Conservation (phyloP, 2,888 invertebrate species). For the Philonicus albiceps region DNA sequence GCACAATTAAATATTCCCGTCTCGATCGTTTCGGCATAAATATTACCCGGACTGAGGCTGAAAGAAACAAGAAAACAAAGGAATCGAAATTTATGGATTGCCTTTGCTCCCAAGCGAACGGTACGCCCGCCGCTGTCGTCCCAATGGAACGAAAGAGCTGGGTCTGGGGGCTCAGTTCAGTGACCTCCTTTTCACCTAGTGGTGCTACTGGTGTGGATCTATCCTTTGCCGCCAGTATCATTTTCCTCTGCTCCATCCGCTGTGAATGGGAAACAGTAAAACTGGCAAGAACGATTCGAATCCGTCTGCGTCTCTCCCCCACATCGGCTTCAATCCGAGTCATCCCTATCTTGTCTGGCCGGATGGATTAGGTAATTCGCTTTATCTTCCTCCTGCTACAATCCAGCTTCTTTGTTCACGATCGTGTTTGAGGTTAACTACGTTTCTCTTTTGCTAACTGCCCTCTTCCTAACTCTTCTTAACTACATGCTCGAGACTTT, state of each 20-base stretch:
- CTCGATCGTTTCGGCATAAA: constrained; percentile 14
- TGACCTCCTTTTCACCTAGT: constrained; percentile 32
- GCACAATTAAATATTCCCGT: constrained; percentile 11
- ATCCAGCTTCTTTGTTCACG: not conserved
- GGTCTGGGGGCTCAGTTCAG: not conserved
- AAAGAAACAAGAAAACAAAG: constrained; percentile 2
- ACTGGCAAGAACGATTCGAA: not conserved
- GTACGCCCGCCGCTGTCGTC: not conserved
- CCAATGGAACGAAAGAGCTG: not conserved
- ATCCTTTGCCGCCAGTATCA: not conserved
- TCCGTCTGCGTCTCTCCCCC: not conserved
- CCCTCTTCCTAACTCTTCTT: not conserved
- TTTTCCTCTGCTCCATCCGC: not conserved
- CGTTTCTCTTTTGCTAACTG: not conserved
- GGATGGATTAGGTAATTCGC: constrained; percentile 4
- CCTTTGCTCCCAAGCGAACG: not conserved
- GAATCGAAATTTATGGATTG: constrained; percentile 26
- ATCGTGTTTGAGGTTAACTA: not conserved
- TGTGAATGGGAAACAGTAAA: constrained; percentile 12
- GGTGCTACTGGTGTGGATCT: not conserved
- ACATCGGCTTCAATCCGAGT: not conserved
- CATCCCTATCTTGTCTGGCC: not conserved
- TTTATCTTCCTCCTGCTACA: constrained; percentile 1
- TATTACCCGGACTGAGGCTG: not conserved
- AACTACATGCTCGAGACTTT: not conserved